phyloP scores from a whole-genome alignment of 1,140 invertebrate species.

The Trichogramma pretiosum region DNA sequence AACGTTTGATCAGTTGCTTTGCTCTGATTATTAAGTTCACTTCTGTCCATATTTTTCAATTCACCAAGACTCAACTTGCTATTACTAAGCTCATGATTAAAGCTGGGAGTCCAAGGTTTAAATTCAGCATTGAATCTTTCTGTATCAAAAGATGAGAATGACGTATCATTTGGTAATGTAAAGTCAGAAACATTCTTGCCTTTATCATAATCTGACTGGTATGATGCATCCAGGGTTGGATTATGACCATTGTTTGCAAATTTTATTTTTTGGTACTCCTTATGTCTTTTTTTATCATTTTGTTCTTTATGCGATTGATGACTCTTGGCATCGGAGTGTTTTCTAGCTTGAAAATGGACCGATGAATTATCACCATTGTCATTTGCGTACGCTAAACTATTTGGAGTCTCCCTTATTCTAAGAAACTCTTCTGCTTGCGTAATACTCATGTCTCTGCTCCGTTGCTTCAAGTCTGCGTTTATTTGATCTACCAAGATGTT shows the following conservation, averaged over 20 bases:
- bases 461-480: conserved; percentile 16
- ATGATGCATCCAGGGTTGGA: neutral
- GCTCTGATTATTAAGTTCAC: conserved; percentile 12
- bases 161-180: conserved; percentile 25
- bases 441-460: conserved; percentile 36
- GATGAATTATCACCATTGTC: too few relatives aligned
- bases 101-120: conserved; percentile 26
- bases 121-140: conserved; percentile 31
- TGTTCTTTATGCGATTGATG: conserved; percentile 1
- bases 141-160: conserved; percentile 26
- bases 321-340: neutral
- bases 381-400: too few relatives aligned
- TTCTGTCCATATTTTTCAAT: neutral
- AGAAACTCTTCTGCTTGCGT: conserved; percentile 39
- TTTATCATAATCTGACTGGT: conserved; percentile 11
- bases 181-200: conserved; percentile 20
- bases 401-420: too few relatives aligned
- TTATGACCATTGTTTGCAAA: conserved; percentile 2
- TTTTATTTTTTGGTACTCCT: conserved; percentile 5
- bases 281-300: conserved; percentile 5
- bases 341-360: too few relatives aligned
- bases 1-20: neutral
- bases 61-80: conserved; percentile 4
- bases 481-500: conserved; percentile 19
- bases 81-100: neutral